Conservation (phyloP, 2,888 invertebrate species). For the Subacronicta megacephala region DNA sequence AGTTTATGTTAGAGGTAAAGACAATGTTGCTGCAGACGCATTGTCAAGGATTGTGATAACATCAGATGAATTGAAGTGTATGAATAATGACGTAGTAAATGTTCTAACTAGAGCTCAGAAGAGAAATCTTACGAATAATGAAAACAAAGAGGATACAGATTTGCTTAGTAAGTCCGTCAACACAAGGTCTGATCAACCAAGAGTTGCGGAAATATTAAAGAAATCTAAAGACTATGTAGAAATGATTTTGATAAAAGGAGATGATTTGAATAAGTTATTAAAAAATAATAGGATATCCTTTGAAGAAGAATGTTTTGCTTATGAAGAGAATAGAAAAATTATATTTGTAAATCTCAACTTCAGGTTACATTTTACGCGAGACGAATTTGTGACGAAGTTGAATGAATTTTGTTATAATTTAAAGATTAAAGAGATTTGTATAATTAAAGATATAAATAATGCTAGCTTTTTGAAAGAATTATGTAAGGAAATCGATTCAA, state of each 20-base stretch:
- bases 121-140: neutral
- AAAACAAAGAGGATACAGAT: neutral
- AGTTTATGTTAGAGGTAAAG: conserved; percentile 3
- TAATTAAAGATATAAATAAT: neutral
- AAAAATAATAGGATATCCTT: neutral
- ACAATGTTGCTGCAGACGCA: conserved; percentile 10
- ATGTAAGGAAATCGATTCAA: neutral
- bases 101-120: neutral
- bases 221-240: conserved; percentile 5
- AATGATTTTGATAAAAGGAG: conserved; percentile 3
- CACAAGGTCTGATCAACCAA: conserved; percentile 12
- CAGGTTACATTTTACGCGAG: neutral
- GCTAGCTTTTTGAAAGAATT: neutral
- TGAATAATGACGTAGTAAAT: neutral
- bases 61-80: conserved; percentile 5
- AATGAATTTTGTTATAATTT: neutral
- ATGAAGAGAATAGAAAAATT: neutral
- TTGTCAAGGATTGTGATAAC: neutral
- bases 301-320: neutral
- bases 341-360: too few relatives aligned
- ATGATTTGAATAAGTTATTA: neutral
- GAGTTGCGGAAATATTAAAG: conserved; percentile 8
- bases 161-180: neutral
- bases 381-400: neutral
- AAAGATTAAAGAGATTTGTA: neutral